phyloP scores from a whole-genome alignment of 1,140 invertebrate species.

The Druon quercuslanigerum region DNA sequence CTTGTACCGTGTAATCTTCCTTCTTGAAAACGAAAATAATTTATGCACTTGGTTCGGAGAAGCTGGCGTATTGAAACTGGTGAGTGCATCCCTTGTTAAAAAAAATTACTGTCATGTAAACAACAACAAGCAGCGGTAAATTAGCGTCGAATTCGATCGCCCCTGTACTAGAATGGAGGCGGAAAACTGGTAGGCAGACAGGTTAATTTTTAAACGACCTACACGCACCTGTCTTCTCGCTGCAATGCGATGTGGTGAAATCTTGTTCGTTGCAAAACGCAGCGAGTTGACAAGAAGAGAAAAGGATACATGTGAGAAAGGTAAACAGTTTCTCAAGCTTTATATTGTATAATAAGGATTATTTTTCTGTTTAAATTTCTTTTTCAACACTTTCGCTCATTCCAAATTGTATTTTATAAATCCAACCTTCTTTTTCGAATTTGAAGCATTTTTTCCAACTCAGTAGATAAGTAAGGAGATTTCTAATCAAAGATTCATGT shows the following conservation, averaged over 20 bases:
- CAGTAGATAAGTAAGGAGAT: too few species aligned
- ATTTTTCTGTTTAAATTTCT: neutral
- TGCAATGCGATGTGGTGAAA: neutral
- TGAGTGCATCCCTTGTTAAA: neutral
- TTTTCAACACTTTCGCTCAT: neutral
- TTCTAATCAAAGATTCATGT: too few species aligned
- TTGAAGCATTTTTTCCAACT: too few species aligned
- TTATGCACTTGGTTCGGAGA: constrained; percentile 18
- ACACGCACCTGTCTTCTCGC: constrained; percentile 20
- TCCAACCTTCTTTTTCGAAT: too few species aligned
- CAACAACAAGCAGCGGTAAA: constrained; percentile 25
- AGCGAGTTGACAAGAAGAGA: neutral
- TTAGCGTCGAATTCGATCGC: constrained; percentile 25
- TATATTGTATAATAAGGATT: neutral
- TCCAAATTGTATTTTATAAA: too few species aligned
- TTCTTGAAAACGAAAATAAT: constrained; percentile 26
- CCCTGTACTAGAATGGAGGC: neutral
- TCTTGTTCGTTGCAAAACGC: constrained; percentile 16
- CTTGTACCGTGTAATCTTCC: constrained; percentile 22
- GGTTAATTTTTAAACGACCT: constrained; percentile 28
- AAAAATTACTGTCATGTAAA: constrained; percentile 29
- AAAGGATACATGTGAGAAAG: neutral
- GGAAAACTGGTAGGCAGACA: constrained; percentile 27
- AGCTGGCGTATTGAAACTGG: neutral
- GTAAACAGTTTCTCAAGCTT: constrained; percentile 9